Conservation (phyloP, 2,888 invertebrate genomes). For the Caenorhabditis plicata region DNA sequence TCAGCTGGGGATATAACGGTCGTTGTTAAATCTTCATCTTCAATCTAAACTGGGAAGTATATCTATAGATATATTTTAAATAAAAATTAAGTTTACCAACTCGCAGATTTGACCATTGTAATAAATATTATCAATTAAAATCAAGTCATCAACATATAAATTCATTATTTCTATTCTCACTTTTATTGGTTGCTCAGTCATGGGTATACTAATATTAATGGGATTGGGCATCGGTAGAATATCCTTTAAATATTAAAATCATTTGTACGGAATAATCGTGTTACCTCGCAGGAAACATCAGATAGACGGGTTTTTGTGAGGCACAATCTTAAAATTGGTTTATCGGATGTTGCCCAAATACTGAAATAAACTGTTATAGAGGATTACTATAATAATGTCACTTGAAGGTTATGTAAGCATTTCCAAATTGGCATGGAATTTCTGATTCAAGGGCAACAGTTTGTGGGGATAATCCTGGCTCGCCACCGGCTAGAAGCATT, state of each 20-base stretch:
- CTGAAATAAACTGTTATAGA: conserved; percentile 29
- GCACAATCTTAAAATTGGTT: conserved; percentile 46
- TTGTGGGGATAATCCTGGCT: conserved; percentile 26
- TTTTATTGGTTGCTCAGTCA: conserved; percentile 40
- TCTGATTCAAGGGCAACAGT: conserved; percentile 53
- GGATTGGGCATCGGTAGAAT: conserved; percentile 24
- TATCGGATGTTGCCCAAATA: conserved; percentile 55
- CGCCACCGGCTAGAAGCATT: conserved; percentile 54
- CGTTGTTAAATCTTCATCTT: not conserved
- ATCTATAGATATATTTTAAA: not conserved
- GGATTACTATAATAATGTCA: conserved; percentile 5
- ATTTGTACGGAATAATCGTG: not conserved
- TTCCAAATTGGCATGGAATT: conserved; percentile 58
- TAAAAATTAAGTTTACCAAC: conserved; percentile 29
- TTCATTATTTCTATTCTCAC: conserved; percentile 50
- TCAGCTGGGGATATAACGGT: not conserved
- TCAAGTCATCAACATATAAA: conserved; percentile 40
- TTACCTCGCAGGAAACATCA: conserved; percentile 39
- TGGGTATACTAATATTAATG: conserved; percentile 42
- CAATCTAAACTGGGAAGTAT: not conserved
- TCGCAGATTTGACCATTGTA: conserved; percentile 59
- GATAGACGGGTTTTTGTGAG: conserved; percentile 16
- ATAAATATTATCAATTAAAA: conserved; percentile 54
- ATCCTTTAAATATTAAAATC: conserved; percentile 3
- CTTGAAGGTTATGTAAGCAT: conserved; percentile 54